Percentiles rank a stretch among this genome's conserved stretches.
phyloP scores from a whole-genome alignment of 1,140 invertebrate species.

The Lasioglossum baleicum region DNA sequence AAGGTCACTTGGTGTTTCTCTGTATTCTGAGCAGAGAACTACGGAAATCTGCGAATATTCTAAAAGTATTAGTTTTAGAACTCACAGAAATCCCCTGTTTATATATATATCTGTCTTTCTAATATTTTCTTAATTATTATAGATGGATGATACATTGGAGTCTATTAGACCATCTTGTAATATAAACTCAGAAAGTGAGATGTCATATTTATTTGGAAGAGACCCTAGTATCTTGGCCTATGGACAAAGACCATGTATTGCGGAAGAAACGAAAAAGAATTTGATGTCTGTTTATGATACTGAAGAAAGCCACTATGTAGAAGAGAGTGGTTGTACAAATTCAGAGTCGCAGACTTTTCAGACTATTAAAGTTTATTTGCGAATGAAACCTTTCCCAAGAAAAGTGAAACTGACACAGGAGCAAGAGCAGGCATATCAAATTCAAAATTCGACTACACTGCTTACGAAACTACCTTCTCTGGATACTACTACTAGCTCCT shows the following conservation, averaged over 20 bases:
- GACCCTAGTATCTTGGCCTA: slow-evolving; percentile 77
- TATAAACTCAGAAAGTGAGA: slow-evolving; percentile 43
- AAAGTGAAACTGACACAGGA: slow-evolving; percentile 66
- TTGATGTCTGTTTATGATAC: slow-evolving; percentile 69
- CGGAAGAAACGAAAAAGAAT: slow-evolving; percentile 68
- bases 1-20: no score
- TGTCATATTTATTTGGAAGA: slow-evolving; percentile 74
- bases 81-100: no score
- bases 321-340: slow-evolving; percentile 22
- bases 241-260: slow-evolving; percentile 67
- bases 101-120: background rate
- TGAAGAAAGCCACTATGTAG: slow-evolving; percentile 34
- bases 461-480: slow-evolving; percentile 71
- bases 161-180: slow-evolving; percentile 56
- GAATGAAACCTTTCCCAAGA: slow-evolving; percentile 78
- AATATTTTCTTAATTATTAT: slow-evolving; percentile 5
- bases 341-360: slow-evolving; percentile 49
- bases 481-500: slow-evolving; percentile 68
- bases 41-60: no score
- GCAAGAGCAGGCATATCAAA: slow-evolving; percentile 68
- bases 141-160: slow-evolving; percentile 66
- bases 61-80: no score
- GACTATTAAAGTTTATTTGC: slow-evolving; percentile 80
- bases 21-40: no score
- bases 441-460: slow-evolving; percentile 69